Percentiles rank a stretch among this genome's conserved stretches.
phyloP scores from a whole-genome alignment of 2,797 vertebrate species.

The Sebastes wilsoni region DNA sequence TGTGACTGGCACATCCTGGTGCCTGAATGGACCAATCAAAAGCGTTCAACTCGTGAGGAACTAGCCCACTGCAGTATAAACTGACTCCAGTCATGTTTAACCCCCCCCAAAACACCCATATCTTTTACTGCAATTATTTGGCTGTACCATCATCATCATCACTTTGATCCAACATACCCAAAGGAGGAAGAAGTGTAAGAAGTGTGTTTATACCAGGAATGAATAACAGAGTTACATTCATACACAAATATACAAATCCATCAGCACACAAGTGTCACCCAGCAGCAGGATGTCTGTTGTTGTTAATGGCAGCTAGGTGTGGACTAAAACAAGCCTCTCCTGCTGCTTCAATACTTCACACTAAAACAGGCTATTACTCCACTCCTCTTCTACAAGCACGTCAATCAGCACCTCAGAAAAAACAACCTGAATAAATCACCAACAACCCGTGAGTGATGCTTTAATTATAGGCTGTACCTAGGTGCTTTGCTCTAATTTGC shows the following conservation, averaged over 20 bases:
- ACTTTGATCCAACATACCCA: background rate
- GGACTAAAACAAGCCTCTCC: background rate
- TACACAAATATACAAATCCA: background rate
- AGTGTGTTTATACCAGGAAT: background rate
- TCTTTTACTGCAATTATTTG: background rate
- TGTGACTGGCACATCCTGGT: constrained; percentile 31
- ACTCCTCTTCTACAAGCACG: background rate
- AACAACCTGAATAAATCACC: background rate
- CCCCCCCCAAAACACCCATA: background rate
- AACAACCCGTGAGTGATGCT: background rate
- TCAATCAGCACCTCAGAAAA: constrained; percentile 10
- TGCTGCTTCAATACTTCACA: background rate
- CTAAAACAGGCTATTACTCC: constrained; percentile 25
- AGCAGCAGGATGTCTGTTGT: background rate
- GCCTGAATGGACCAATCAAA: constrained; percentile 14
- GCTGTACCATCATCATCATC: no score
- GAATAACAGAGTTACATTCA: no score
- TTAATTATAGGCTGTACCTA: constrained; percentile 22
- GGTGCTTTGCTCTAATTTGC: background rate
- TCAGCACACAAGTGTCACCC: background rate
- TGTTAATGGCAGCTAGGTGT: constrained; percentile 12
- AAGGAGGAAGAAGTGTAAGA: background rate
- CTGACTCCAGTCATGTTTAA: background rate
- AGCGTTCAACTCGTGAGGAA: background rate
- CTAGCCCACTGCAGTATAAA: background rate